phyloP scores from a whole-genome alignment of 2,113 vertebrate species.

The Rallus limicola region DNA sequence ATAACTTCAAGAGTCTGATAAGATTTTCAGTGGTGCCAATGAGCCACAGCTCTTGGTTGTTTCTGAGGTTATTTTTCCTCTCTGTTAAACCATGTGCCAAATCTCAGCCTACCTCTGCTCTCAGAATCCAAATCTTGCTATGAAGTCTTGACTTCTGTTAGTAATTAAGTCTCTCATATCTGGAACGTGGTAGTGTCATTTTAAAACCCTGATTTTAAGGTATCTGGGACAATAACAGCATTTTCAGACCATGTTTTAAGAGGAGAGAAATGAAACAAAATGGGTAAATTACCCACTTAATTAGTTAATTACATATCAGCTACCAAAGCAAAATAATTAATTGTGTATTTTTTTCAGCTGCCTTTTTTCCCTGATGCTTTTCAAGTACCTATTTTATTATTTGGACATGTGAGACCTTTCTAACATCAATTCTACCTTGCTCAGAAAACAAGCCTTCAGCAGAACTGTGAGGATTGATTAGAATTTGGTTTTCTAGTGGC shows the following conservation, averaged over 20 bases:
- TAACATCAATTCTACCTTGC: not conserved
- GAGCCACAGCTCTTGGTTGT: not conserved
- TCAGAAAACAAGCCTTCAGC: not conserved
- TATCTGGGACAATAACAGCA: not conserved
- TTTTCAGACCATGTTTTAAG: not conserved
- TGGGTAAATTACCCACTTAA: not conserved
- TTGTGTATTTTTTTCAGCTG: not conserved
- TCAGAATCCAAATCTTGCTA: not conserved
- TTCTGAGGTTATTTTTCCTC: not conserved
- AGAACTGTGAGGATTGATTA: not conserved
- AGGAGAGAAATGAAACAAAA: not conserved
- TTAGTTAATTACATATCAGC: not conserved
- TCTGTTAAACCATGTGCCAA: not conserved
- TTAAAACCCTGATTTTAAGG: conserved; percentile 2
- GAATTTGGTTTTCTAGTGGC: not conserved
- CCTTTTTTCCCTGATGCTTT: not conserved
- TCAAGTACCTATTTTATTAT: not conserved
- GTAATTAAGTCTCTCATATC: not conserved
- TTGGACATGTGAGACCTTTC: not conserved
- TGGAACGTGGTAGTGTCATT: not conserved
- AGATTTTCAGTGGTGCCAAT: not conserved
- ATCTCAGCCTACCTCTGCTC: not conserved
- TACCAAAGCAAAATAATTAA: conserved; percentile 15
- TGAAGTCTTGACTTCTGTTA: not conserved
- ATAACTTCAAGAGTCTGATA: not conserved